phyloP scores from a whole-genome alignment of 1,140 invertebrate genomes.

The Drosophila saltans region DNA sequence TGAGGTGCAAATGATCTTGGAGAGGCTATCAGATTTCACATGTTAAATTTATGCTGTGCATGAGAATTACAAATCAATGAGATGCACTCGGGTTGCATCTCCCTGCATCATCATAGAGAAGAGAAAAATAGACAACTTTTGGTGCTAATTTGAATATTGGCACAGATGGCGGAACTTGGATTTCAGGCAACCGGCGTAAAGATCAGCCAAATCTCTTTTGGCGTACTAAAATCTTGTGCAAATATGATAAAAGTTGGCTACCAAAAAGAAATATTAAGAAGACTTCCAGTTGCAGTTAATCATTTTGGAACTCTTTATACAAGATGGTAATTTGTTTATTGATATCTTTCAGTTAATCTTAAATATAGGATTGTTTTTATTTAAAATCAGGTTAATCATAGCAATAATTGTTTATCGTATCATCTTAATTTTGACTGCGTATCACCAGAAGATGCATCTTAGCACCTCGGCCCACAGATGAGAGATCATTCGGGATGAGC shows the following conservation, averaged over 20 bases:
- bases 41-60: conserved; percentile 73
- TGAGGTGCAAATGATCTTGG: conserved; percentile 73
- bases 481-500: conserved; percentile 3
- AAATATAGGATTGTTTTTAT: no score
- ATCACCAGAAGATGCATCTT: conserved; percentile 21
- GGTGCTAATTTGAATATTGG: conserved; percentile 57
- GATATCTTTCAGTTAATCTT: no score
- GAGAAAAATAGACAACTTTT: conserved; percentile 49
- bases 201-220: background rate
- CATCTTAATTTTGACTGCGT: background rate
- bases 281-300: no score
- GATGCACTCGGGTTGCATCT: conserved; percentile 48
- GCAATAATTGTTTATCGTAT: background rate
- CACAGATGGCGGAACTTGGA: background rate
- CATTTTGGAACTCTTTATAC: no score
- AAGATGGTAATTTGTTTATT: no score
- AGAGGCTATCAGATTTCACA: conserved; percentile 75
- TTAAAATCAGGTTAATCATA: background rate
- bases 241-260: background rate
- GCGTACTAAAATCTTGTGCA: background rate
- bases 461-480: conserved; percentile 7
- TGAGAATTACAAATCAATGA: conserved; percentile 80
- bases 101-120: conserved; percentile 35
- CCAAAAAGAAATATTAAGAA: background rate
- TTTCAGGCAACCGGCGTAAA: background rate